These are phyloP conservation scores for Sialis lutaria DNA, from an alignment of 2,888 invertebrate genomes.

Conservation along the genomic window DNA sequence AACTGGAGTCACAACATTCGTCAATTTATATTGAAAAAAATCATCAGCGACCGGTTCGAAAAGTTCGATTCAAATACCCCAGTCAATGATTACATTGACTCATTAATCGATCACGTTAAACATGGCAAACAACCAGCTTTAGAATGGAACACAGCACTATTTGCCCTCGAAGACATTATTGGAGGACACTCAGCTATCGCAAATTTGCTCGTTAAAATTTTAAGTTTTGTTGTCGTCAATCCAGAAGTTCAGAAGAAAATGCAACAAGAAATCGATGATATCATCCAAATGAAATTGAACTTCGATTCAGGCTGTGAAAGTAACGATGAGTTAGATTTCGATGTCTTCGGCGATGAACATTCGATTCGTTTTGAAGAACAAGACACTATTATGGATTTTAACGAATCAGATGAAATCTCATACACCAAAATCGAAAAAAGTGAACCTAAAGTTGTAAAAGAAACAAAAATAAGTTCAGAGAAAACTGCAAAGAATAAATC, in stretches of 20 bases:
- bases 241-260: slow-evolving; percentile 33
- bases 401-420: too few relatives aligned
- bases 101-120: slow-evolving; percentile 33
- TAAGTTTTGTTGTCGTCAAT: slow-evolving; percentile 34
- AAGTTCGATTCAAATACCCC: slow-evolving; percentile 15
- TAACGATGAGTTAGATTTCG: not conserved
- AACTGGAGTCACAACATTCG: slow-evolving; percentile 33
- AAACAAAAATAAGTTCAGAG: not conserved
- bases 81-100: slow-evolving; percentile 38
- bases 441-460: not conserved
- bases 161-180: slow-evolving; percentile 27
- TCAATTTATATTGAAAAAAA: slow-evolving; percentile 29
- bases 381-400: not conserved
- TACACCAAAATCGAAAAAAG: not conserved
- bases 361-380: slow-evolving; percentile 2
- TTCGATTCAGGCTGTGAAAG: not conserved
- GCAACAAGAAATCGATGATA: slow-evolving; percentile 32
- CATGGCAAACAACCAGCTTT: slow-evolving; percentile 24
- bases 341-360: slow-evolving; percentile 3
- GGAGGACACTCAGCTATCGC: slow-evolving; percentile 46
- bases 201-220: slow-evolving; percentile 38
- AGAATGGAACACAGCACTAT: slow-evolving; percentile 33
- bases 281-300: slow-evolving; percentile 14
- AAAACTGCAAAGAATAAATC: not conserved
- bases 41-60: slow-evolving; percentile 30